Conservation (phyloP, 2,888 invertebrate species). For the Amphipoea lucens region DNA sequence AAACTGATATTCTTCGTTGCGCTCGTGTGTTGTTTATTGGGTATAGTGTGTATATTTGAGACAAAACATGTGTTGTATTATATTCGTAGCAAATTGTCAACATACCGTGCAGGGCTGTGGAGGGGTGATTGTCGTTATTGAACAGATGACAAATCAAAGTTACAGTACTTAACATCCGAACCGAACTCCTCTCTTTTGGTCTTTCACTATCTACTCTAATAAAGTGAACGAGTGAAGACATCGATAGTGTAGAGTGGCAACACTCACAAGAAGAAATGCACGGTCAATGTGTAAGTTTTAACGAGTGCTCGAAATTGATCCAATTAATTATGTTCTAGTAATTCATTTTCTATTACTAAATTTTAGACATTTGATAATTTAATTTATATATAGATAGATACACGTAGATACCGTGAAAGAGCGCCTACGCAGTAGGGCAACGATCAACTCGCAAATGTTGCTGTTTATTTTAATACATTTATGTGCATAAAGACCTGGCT, state of each 20-base stretch:
- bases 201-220: constrained; percentile 87
- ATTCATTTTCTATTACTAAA: constrained; percentile 89
- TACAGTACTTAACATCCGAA: constrained; percentile 79
- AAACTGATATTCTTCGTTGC: constrained; percentile 28
- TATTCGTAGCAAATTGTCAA: constrained; percentile 32
- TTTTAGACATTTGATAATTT: constrained; percentile 83
- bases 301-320: constrained; percentile 89
- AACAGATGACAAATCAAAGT: constrained; percentile 56
- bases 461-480: constrained; percentile 61
- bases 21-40: constrained; percentile 21
- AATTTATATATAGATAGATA: constrained; percentile 85
- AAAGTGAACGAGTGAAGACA: constrained; percentile 86
- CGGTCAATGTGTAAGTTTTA: constrained; percentile 90
- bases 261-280: constrained; percentile 87
- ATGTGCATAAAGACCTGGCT: constrained; percentile 62
- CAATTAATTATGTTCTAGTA: constrained; percentile 88
- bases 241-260: constrained; percentile 83
- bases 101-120: constrained; percentile 47
- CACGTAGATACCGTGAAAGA: constrained; percentile 78
- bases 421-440: constrained; percentile 71
- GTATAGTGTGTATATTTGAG: constrained; percentile 9
- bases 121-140: constrained; percentile 43
- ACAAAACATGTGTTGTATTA: constrained; percentile 21
- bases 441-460: constrained; percentile 62
- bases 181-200: constrained; percentile 85